These are phyloP conservation scores for Sarcophilus harrisii DNA, from an alignment of 2,797 vertebrate species.

Conservation along the genomic window DNA sequence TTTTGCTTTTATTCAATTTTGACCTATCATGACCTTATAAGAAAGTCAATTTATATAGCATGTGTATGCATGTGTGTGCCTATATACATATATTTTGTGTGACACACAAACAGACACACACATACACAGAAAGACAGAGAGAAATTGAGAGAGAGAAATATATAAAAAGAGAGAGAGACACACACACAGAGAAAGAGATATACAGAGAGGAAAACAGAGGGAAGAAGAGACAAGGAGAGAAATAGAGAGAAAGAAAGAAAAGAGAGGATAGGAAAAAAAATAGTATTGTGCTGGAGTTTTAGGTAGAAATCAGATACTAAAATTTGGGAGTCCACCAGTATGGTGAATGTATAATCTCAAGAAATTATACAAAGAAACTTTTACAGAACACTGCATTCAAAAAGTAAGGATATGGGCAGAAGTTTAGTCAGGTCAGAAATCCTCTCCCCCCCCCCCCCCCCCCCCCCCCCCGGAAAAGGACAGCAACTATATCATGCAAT, in stretches of 20 bases:
- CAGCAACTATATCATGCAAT: neutral
- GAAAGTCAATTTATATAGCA: neutral
- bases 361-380: neutral
- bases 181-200: too few relatives aligned
- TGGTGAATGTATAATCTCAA: constrained; percentile 1
- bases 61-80: neutral
- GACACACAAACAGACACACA: too few relatives aligned
- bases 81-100: too few relatives aligned
- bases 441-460: neutral
- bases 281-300: neutral
- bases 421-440: constrained; percentile 9
- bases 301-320: constrained; percentile 1
- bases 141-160: neutral
- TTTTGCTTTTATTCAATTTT: constrained; percentile 1
- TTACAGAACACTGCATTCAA: neutral
- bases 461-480: neutral
- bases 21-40: neutral
- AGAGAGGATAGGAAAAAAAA: neutral
- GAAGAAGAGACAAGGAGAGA: too few relatives aligned
- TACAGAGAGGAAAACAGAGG: too few relatives aligned
- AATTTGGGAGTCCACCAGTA: neutral
- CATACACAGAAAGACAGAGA: too few relatives aligned
- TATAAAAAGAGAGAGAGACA: too few relatives aligned
- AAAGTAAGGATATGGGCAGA: neutral
- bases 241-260: neutral